A percentile compares a stretch with the other conserved stretches of the same genome.
phyloP scores from a whole-genome alignment of 1,140 invertebrate species.

The Drosophila albomicans region DNA sequence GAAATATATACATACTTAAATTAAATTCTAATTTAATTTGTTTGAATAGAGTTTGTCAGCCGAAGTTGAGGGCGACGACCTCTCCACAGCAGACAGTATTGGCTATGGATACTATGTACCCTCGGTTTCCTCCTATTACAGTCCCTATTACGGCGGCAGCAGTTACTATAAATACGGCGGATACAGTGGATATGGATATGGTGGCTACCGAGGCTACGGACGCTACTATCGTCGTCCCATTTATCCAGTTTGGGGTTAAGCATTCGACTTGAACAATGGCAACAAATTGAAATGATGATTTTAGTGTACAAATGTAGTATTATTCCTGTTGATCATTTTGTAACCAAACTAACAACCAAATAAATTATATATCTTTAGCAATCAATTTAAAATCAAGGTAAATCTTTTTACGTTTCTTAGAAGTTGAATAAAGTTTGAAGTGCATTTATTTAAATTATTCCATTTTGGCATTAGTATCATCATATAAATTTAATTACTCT shows the following conservation, averaged over 20 bases:
- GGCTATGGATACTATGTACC: constrained; percentile 63
- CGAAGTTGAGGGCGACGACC: constrained; percentile 26
- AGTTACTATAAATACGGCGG: constrained; percentile 60
- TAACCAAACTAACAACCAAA: constrained; percentile 51
- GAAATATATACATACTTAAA: background rate
- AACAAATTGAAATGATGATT: background rate
- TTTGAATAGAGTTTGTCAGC: constrained; percentile 4
- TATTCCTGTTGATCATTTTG: background rate
- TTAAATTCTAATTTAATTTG: background rate
- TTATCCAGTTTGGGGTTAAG: constrained; percentile 62
- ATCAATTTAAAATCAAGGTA: background rate
- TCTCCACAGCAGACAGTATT: constrained; percentile 55
- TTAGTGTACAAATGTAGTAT: constrained; percentile 2
- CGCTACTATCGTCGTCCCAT: constrained; percentile 61
- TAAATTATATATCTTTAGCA: constrained; percentile 38
- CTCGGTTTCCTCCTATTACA: constrained; percentile 31
- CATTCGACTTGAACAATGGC: background rate
- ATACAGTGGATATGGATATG: constrained; percentile 36
- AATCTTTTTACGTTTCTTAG: background rate
- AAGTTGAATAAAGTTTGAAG: background rate
- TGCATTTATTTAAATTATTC: background rate
- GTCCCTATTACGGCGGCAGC: constrained; percentile 55
- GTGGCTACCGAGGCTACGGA: constrained; percentile 51
- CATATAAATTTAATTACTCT: background rate
- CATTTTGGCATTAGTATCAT: background rate